These are phyloP conservation scores for Drosophila mettleri DNA, from an alignment of 2,888 invertebrate species.

Conservation along the genomic window DNA sequence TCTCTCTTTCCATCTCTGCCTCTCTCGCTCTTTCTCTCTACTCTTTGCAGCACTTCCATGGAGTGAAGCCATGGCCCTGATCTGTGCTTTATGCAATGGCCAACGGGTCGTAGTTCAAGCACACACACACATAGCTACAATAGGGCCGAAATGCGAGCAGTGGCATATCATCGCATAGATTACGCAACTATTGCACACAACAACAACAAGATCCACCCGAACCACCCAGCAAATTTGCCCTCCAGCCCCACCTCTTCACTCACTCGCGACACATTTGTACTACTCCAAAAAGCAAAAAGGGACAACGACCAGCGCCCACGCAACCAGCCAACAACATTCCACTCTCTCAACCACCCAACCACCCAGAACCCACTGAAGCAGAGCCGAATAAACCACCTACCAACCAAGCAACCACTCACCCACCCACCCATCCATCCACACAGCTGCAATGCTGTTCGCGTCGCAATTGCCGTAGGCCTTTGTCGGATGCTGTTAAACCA, in stretches of 20 bases:
- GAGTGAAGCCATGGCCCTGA: slow-evolving; percentile 20
- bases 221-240: slow-evolving; percentile 25
- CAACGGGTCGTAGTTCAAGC: slow-evolving; percentile 54
- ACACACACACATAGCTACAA: slow-evolving; percentile 41
- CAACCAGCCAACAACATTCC: slow-evolving; percentile 12
- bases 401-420: neutral
- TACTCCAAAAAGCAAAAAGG: slow-evolving; percentile 64
- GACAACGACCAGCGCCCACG: slow-evolving; percentile 40
- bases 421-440: slow-evolving; percentile 13
- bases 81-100: slow-evolving; percentile 31
- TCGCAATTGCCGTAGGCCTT: slow-evolving; percentile 49
- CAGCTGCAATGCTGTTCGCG: slow-evolving; percentile 41
- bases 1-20: too few relatives aligned
- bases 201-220: slow-evolving; percentile 10
- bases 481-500: slow-evolving; percentile 45
- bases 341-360: slow-evolving; percentile 1
- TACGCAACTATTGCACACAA: slow-evolving; percentile 70
- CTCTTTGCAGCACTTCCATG: neutral
- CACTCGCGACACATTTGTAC: slow-evolving; percentile 71
- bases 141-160: slow-evolving; percentile 53
- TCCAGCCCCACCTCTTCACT: neutral
- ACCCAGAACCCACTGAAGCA: slow-evolving; percentile 64
- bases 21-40: neutral
- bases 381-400: slow-evolving; percentile 21
- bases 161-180: slow-evolving; percentile 74